Base-by-base conservation (phyloP, 2,113 vertebrate species). In the Chaenogobius annularis region DNA sequence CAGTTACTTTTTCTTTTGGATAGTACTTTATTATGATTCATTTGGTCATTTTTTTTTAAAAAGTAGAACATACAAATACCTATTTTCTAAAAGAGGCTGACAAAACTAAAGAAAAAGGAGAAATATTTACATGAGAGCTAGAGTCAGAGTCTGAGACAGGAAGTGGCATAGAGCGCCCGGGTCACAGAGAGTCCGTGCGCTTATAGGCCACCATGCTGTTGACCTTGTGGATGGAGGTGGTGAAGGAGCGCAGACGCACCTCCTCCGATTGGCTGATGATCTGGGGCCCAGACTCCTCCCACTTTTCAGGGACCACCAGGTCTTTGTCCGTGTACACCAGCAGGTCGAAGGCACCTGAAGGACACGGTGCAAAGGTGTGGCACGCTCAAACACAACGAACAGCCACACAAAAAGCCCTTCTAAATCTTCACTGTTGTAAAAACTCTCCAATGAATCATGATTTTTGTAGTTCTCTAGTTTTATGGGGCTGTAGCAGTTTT, bases 281-380 rank as follows among this genome's bases (percentile, higher is more conserved):
- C 70, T 98, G 95, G 0, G 97, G 96, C 4, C 96, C 96, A 0
- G 96, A 99, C 82, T 97, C 96, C 61, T 98, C 97, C 97, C 97
- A 99, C 85, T 97, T 96, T 0, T 96, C 96, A 14, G 97, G 97
- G 40, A 98, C 95, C 67, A 85, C 90, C 81, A 96, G 69, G 59
- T 98, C 95, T 88, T 98, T 98, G 85, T 98, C 96, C 0, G 97
- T 98, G 80, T 98, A 98, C 75, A 99, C 94, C 65, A 98, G 94
- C 66, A 99, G 93, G 88, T 99, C 97, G 79, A 99, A 99, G 1
- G 96, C 94, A 93, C 97, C 97, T 99, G 82, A n/a, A 26, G 52
- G 8, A 68, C 26, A 59, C 23, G 26, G 13, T 2, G 5, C 19
- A n/a, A 6, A 17, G 5, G 7, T 8, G 4, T 10, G 50, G 4